These are phyloP conservation scores for Scotopteryx bipunctaria DNA, from an alignment of 2,888 invertebrate species.

Conservation along the genomic window DNA sequence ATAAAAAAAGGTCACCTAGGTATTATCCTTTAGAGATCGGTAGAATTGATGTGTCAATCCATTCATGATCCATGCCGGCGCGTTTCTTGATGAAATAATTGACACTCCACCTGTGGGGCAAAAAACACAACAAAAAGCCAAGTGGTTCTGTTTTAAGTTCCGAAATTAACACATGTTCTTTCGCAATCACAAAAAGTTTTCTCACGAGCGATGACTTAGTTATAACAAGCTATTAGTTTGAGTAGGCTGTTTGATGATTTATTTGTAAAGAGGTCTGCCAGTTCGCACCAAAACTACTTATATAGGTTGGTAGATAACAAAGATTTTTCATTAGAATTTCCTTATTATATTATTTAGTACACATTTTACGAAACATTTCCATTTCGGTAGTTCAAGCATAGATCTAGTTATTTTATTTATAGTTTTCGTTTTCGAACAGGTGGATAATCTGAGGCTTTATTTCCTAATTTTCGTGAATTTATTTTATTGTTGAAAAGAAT, in stretches of 20 bases:
- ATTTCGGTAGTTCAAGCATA: no score
- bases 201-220: constrained; percentile 42
- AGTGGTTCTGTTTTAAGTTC: constrained; percentile 48
- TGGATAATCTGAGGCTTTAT: no score
- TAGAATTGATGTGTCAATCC: constrained; percentile 54
- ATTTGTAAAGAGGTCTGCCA: neutral
- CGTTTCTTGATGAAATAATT: constrained; percentile 70
- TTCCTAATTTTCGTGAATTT: no score
- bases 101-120: constrained; percentile 57
- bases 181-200: constrained; percentile 48
- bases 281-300: neutral
- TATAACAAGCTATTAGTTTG: constrained; percentile 12
- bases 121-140: constrained; percentile 57
- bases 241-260: constrained; percentile 25
- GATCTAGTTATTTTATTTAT: no score
- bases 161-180: constrained; percentile 42
- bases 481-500: no score
- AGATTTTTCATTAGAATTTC: neutral
- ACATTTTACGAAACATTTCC: no score
- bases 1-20: no score
- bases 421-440: no score
- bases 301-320: no score
- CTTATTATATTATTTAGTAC: no score
- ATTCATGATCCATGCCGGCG: constrained; percentile 31
- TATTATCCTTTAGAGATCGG: constrained; percentile 27